Evolutionary conservation across 2,888 invertebrate species (phyloP), one percentile per base, ranked within the genome.

Genomic region (Dryococelus australis): DNA sequence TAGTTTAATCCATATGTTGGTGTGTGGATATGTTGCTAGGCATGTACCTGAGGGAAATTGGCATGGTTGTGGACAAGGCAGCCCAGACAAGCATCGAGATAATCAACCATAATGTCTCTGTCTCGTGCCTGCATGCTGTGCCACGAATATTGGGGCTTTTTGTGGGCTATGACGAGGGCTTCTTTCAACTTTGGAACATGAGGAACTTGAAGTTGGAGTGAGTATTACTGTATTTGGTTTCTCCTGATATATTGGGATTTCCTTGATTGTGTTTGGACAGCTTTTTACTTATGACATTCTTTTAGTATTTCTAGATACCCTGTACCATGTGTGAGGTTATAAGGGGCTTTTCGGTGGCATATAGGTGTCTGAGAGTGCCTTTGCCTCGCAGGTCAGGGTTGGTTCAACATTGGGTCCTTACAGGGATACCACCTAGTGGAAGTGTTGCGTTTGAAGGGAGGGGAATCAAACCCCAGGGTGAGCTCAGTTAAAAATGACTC

Each of bases 81-180:
- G 0, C 65, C 24, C 65, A 65, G 65, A 65, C 1, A 16, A 20
- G 65, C n/a, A 16, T 10, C 65, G 65, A 65, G n/a, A 10, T 65
- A n/a, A 65, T 65, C 16, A n/a, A 8, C 65, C 65, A 65, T 20
- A n/a, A 65, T 20, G 65, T 65, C 1, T 65, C 65, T 24, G 65
- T 65, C 8, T 24, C 65, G n/a, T 65, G 65, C n/a, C 20, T 65
- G n/a, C 65, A 65, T 8, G 10, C 8, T n/a, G 65, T 65, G 0
- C 8, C 65, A 65, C n/a, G 10, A 8, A 65, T 65, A 3, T 8
- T 65, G 24, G 65, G 24, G 65, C 65, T 65, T 65, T 8, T 65
- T n/a, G 65, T 65, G 65, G 65, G 65, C n/a, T 65, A 65, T 24
- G 65, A 65, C n/a, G 65, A 65, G n/a, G 65, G 65, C n/a, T 65